These are phyloP conservation scores for Planococcus citri DNA, from an alignment of 1,140 invertebrate genomes.

Conservation along the genomic window DNA sequence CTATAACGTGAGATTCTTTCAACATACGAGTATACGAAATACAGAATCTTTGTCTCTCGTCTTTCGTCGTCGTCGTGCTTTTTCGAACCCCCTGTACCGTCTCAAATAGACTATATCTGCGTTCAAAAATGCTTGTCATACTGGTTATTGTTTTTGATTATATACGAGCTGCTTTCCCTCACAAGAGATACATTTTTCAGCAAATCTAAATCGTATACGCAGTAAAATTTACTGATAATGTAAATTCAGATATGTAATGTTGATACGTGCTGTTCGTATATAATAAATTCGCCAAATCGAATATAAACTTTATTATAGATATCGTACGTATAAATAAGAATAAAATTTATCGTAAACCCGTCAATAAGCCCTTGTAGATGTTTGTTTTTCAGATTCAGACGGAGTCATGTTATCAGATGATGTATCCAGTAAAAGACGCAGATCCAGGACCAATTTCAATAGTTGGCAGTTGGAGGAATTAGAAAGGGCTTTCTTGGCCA, in stretches of 20 bases:
- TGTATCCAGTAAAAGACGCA: slow-evolving; percentile 50
- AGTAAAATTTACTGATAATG: background rate
- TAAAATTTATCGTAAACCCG: background rate
- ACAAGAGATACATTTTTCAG: background rate
- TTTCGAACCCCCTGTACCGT: no score
- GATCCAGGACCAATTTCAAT: slow-evolving; percentile 96
- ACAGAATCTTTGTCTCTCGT: no score
- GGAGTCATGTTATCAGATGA: slow-evolving; percentile 26
- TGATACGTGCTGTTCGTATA: background rate
- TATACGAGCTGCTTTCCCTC: slow-evolving; percentile 9
- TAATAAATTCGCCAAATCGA: background rate
- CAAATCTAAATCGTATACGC: background rate
- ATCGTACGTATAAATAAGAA: no score
- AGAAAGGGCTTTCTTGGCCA: slow-evolving; percentile 88
- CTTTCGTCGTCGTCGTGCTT: no score
- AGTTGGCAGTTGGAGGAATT: slow-evolving; percentile 98
- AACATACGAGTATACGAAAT: no score
- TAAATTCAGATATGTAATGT: background rate
- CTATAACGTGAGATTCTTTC: no score
- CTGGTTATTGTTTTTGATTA: slow-evolving; percentile 14
- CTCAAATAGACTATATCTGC: background rate
- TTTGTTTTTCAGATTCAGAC: slow-evolving; percentile 12
- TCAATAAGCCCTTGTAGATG: background rate
- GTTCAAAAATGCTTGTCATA: slow-evolving; percentile 5
- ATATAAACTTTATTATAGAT: no score